Percentiles rank a stretch among this genome's conserved stretches.
Evolutionary conservation across 2,797 vertebrate species (phyloP).

Genomic region (Emydoidea blandingii): DNA sequence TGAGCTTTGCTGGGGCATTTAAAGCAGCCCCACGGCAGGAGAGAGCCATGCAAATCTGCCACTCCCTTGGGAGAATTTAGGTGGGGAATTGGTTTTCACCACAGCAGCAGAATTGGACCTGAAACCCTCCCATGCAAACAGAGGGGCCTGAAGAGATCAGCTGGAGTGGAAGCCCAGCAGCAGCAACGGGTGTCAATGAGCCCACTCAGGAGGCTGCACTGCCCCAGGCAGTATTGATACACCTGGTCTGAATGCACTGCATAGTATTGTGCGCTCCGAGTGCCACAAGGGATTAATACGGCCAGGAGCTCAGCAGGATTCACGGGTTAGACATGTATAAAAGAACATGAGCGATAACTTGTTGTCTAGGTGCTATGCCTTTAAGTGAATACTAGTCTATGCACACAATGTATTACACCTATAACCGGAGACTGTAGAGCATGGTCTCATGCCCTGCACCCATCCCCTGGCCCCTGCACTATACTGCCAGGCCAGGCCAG

Average conservation of each 20-base stretch:
- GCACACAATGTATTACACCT: background rate
- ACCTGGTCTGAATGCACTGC: background rate
- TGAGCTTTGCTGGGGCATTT: background rate
- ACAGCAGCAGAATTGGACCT: background rate
- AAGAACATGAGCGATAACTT: background rate
- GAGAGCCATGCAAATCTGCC: background rate
- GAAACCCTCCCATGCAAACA: background rate
- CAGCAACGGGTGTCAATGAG: rapidly evolving
- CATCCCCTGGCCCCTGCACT: background rate
- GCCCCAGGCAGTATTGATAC: background rate
- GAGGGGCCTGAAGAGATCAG: background rate
- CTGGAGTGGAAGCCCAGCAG: background rate
- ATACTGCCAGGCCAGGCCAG: rapidly evolving
- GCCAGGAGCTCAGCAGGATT: background rate
- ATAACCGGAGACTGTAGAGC: background rate
- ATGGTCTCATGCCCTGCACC: background rate
- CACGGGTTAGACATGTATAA: background rate
- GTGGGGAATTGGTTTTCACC: background rate
- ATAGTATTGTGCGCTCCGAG: background rate
- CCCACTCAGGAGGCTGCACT: background rate
- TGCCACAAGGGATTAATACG: background rate
- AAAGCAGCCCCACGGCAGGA: background rate
- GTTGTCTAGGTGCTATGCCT: background rate
- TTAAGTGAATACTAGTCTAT: background rate
- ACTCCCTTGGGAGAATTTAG: background rate